These are phyloP conservation scores for Heterochromis multidens DNA, from an alignment of 2,113 vertebrate genomes.

Conservation along the genomic window DNA sequence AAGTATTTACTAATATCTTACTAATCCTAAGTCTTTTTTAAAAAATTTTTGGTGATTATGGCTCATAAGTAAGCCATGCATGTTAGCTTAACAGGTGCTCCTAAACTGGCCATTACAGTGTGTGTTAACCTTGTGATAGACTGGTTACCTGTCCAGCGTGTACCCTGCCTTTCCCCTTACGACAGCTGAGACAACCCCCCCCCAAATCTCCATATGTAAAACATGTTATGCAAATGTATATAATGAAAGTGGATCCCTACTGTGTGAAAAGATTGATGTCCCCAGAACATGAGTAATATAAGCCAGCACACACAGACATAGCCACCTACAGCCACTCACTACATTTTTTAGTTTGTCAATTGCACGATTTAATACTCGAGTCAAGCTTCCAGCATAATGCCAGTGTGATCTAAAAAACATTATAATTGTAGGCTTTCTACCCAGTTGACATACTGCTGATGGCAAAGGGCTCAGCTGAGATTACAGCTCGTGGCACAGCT, in stretches of 20 bases:
- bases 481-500: slow-evolving; percentile 1
- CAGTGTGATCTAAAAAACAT: background rate
- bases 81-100: background rate
- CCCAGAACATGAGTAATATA: background rate
- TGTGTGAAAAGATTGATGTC: background rate
- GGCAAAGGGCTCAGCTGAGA: slow-evolving; percentile 22
- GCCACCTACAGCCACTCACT: background rate
- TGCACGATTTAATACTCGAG: background rate
- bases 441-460: slow-evolving; percentile 26
- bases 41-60: background rate
- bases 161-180: background rate
- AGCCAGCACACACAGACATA: background rate
- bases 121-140: background rate
- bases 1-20: background rate
- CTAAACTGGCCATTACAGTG: background rate
- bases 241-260: background rate
- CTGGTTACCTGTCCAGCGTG: background rate
- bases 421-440: slow-evolving; percentile 2
- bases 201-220: background rate
- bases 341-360: background rate
- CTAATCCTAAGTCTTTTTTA: rapidly evolving
- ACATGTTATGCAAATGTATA: background rate
- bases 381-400: background rate
- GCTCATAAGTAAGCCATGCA: background rate
- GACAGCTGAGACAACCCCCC: background rate